Evolutionary conservation across 2,797 vertebrate species (phyloP).

Genomic region (Lagodon rhomboides): DNA sequence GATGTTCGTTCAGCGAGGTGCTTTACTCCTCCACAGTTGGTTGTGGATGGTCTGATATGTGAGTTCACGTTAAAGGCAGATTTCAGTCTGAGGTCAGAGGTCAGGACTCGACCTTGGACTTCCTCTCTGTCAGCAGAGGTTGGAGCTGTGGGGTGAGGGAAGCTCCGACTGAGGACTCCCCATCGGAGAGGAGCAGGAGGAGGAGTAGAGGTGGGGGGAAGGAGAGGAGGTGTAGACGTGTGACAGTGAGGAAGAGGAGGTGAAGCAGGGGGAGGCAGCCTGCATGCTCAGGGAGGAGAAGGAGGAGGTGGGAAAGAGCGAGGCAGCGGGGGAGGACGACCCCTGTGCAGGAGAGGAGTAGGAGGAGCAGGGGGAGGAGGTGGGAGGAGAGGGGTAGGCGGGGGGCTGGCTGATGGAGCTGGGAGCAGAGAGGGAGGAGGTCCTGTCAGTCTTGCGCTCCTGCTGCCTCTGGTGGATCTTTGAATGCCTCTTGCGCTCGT

Average conservation of each 20-base stretch:
- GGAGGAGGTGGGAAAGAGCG: constrained; percentile 75
- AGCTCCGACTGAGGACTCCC: constrained; percentile 90
- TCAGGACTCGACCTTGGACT: neutral
- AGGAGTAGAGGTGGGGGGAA: constrained; percentile 80
- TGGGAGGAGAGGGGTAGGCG: constrained; percentile 23
- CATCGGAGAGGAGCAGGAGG: constrained; percentile 83
- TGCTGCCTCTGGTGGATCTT: constrained; percentile 95
- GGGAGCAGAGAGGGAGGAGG: constrained; percentile 72
- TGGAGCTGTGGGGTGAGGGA: constrained; percentile 89
- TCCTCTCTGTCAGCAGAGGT: constrained; percentile 85
- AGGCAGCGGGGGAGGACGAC: constrained; percentile 71
- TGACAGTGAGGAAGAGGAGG: constrained; percentile 26
- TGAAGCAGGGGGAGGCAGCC: constrained; percentile 47
- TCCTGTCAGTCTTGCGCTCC: constrained; percentile 89
- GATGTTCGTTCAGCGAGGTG: neutral
- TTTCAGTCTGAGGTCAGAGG: constrained; percentile 46
- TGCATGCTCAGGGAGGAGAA: constrained; percentile 79
- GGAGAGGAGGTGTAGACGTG: constrained; percentile 66
- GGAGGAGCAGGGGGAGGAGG: constrained; percentile 75
- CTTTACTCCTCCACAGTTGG: no score
- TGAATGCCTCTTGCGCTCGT: constrained; percentile 95
- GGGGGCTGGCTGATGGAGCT: constrained; percentile 71
- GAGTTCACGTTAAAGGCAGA: no score
- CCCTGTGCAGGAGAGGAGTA: constrained; percentile 83
- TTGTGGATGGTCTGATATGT: neutral